These are phyloP conservation scores for Rhinoderma darwinii DNA, from an alignment of 2,113 vertebrate species.

Conservation along the genomic window DNA sequence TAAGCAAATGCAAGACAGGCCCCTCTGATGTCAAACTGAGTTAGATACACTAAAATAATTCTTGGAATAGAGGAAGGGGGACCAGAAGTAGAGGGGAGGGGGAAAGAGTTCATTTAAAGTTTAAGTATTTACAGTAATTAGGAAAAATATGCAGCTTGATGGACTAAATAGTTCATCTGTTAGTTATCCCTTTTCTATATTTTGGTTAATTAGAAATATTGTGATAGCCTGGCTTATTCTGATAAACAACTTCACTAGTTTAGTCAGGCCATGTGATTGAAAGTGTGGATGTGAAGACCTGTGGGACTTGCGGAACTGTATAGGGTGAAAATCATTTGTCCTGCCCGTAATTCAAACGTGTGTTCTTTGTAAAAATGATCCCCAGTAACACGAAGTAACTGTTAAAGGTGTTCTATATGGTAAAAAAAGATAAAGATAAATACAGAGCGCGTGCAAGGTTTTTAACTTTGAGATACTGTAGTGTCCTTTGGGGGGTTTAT, in stretches of 20 bases:
- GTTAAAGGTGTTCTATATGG: background rate
- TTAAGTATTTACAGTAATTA: constrained; percentile 55
- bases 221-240: background rate
- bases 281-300: background rate
- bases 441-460: background rate
- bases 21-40: constrained; percentile 43
- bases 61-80: constrained; percentile 48
- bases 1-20: constrained; percentile 32
- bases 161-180: constrained; percentile 12
- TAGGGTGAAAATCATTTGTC: constrained; percentile 22
- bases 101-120: constrained; percentile 47
- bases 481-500: background rate
- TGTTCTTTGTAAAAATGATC: constrained; percentile 14
- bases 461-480: background rate
- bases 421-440: background rate
- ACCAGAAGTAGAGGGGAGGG: constrained; percentile 26
- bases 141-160: constrained; percentile 21
- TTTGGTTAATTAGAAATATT: constrained; percentile 22
- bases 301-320: background rate
- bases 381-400: background rate
- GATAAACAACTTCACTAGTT: constrained; percentile 31
- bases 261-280: background rate
- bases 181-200: background rate
- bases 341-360: background rate
- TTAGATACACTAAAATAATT: constrained; percentile 50